Base-by-base conservation (phyloP, 2,888 invertebrate genomes). In the Cordilura impudica region DNA sequence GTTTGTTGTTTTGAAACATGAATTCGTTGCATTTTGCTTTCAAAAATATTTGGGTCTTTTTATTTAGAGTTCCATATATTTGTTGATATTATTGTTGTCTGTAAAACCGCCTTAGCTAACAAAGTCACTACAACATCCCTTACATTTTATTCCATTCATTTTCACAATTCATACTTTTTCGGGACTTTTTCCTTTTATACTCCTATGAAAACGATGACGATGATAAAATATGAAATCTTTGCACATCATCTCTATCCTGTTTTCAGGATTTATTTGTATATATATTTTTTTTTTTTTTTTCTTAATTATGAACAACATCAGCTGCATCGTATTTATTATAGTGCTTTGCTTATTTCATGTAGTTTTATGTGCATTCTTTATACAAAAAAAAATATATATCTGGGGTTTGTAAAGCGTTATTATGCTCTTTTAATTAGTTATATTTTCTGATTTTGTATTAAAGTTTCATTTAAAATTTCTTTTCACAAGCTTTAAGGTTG, bases 121-220 rank as follows among this genome's bases (percentile, higher is more conserved):
- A 72, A 72, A 79, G 51, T 75, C 71, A 47, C 54, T 31, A 54
- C 21, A 56, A 66, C 74, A 79, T 67, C 75, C 71, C 79, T 21
- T 67, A 61, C 47, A 69, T 51, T 58, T 56, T 8, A 51, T 31
- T 35, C n/a, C 43, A 53, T 39, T 43, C 14, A 21, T 14, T 12
- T 45, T 61, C 4, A 21, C 12, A 21, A 63, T 63, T 69, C 66
- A 74, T 67, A 23, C 16, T 67, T 60, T 74, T 75, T 63, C 16
- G 56, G 43, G 49, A 51, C 49, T 43, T 56, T 70, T 54, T 69
- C 56, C 31, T 63, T 61, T 35, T 69, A 10, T 29, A 19, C 39
- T 12, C 21, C 26, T 16, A 45, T 23, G 60, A 53, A 53, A 14
- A 12, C 14, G 19, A 43, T 63, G 21, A 56, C 54, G 56, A 63